Evolutionary conservation across 2,797 vertebrate species (phyloP).

Genomic region (Hippoglossus hippoglossus): DNA sequence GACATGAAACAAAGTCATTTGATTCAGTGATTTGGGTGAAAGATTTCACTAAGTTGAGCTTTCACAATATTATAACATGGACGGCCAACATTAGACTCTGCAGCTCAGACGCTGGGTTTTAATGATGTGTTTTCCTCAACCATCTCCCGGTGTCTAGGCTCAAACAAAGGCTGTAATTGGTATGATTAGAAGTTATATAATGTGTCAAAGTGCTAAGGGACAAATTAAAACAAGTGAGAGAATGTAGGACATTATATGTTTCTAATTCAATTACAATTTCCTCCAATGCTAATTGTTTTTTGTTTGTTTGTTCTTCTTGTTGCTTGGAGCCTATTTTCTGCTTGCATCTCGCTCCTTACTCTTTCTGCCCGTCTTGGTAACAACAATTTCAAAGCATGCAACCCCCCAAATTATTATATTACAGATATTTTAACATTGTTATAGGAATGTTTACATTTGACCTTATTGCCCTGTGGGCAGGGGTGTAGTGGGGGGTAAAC

Average conservation of each 20-base stretch:
- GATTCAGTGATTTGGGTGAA: neutral
- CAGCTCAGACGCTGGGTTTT: neutral
- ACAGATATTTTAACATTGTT: too few relatives aligned
- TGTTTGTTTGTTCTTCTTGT: neutral
- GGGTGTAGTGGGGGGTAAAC: too few relatives aligned
- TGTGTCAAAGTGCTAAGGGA: neutral
- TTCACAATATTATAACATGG: neutral
- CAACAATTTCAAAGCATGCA: constrained; percentile 20
- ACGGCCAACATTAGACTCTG: neutral
- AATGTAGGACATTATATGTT: constrained; percentile 7
- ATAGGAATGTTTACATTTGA: neutral
- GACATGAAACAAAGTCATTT: neutral
- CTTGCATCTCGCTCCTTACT: neutral
- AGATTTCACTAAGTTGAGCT: neutral
- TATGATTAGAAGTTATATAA: neutral
- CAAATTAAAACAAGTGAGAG: constrained; percentile 2
- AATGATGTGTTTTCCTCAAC: neutral
- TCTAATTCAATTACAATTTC: constrained; percentile 6
- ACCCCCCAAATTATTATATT: constrained; percentile 19
- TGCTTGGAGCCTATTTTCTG: constrained; percentile 1
- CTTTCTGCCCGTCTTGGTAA: constrained; percentile 13
- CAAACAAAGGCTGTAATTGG: constrained; percentile 1
- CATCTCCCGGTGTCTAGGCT: neutral
- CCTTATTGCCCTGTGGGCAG: constrained; percentile 18
- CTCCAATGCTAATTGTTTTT: neutral